Evolutionary conservation across 2,797 vertebrate genomes (phyloP), one percentile per base, ranked within the genome.

Genomic region (Pseudochromis fuscus): DNA sequence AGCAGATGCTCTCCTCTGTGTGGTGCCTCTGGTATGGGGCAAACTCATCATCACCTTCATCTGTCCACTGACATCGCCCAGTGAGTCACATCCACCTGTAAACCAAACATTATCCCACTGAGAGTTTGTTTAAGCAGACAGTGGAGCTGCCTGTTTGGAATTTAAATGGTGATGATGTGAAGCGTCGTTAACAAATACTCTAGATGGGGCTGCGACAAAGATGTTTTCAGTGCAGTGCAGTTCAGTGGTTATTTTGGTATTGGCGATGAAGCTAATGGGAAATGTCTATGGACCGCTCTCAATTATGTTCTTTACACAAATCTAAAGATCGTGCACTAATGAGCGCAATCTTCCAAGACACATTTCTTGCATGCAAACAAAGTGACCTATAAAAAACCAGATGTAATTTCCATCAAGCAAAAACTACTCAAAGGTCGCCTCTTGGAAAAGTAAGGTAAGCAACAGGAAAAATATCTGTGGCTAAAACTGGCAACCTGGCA

Each of bases 1-100:
- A 58, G 79, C 81, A 87, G 86, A 85, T 88, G 82, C 67, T 82
- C 50, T 52, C 51, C 84, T 72, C 81, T 53, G 74, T 63, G n/a
- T 82, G 84, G 60, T 42, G 62, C 58, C 57, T 56, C 42, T 19
- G 51, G 27, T 15, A 49, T 7, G 48, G n/a, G 38, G 24, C 25
- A 23, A 51, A 11, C 68, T 80, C 50, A 28, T 65, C 69, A 44
- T 85, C 74, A 80, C 56, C 73, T 74, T 75, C 69, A 77, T 75
- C 66, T 53, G 53, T 31, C 37, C 30, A 8, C 50, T 53, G 68
- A 72, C 63, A 55, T 27, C 5, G 48, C 21, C 35, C 21, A 52
- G 55, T 18, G 16, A 63, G 50, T 57, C 11, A 1, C 12, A 3
- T 45, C 55, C 56, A 58, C 37, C 21, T 4, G 8, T 16, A 19